Percentiles rank a stretch among this genome's conserved stretches.
Conservation (phyloP, 2,888 invertebrate species). For the Tethea ocularis region DNA sequence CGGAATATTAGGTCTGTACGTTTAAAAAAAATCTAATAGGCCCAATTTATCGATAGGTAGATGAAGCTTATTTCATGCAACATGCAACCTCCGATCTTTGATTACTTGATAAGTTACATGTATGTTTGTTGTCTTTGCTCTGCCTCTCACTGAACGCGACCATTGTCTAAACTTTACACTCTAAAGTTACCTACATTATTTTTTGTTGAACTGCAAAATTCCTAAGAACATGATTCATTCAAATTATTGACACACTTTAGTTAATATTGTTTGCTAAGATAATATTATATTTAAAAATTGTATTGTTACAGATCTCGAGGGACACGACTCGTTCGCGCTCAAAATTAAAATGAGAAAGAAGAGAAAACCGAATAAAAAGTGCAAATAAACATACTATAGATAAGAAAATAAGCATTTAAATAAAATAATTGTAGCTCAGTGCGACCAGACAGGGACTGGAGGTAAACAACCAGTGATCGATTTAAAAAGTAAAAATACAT, state of each 20-base stretch:
- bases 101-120: too few relatives aligned
- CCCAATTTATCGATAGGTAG: too few relatives aligned
- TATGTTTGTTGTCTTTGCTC: too few relatives aligned
- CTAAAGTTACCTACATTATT: not conserved
- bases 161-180: too few relatives aligned
- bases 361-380: slow-evolving; percentile 63
- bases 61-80: too few relatives aligned
- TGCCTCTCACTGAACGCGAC: too few relatives aligned
- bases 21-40: too few relatives aligned
- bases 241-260: not conserved
- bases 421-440: slow-evolving; percentile 36
- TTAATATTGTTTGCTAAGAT: not conserved
- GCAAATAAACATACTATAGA: slow-evolving; percentile 21
- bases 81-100: too few relatives aligned
- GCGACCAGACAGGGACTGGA: slow-evolving; percentile 70
- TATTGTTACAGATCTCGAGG: slow-evolving; percentile 60
- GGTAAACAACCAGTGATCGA: slow-evolving; percentile 30
- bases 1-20: too few relatives aligned
- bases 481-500: slow-evolving; percentile 25
- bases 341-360: slow-evolving; percentile 76
- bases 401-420: slow-evolving; percentile 32
- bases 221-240: not conserved
- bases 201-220: not conserved
- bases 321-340: slow-evolving; percentile 16
- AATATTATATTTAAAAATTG: slow-evolving; percentile 16